These are phyloP conservation scores for Dipodomys merriami DNA, from an alignment of 2,113 vertebrate species.

Conservation along the genomic window DNA sequence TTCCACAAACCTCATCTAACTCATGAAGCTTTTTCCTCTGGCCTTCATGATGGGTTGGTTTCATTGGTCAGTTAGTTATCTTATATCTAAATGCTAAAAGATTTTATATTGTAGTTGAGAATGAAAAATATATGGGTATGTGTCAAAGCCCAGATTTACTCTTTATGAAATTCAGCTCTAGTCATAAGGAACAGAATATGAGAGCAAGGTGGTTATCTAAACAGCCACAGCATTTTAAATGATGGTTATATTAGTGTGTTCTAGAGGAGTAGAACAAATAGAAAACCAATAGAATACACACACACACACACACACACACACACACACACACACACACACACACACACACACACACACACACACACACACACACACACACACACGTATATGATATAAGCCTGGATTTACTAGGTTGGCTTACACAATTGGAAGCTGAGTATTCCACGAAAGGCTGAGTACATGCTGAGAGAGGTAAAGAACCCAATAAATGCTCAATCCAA, in stretches of 20 bases:
- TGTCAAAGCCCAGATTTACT: background rate
- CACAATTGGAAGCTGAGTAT: too few relatives aligned
- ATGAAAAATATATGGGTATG: background rate
- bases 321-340: background rate
- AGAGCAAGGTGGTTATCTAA: background rate
- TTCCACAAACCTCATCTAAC: accelerated
- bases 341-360: background rate
- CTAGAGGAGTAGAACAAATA: background rate
- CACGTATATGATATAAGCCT: too few relatives aligned
- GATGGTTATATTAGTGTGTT: too few relatives aligned
- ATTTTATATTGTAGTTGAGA: background rate
- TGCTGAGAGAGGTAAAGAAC: background rate
- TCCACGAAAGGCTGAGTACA: background rate
- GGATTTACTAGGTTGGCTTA: background rate
- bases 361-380: background rate
- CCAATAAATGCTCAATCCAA: background rate
- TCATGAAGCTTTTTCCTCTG: background rate
- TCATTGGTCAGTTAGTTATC: background rate
- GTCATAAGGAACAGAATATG: background rate
- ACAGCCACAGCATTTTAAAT: background rate
- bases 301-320: background rate
- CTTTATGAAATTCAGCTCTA: background rate
- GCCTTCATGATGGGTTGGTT: background rate
- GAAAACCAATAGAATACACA: background rate
- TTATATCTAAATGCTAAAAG: background rate